Base-by-base conservation (phyloP, 2,797 vertebrate species). In the Myripristis jacobus region DNA sequence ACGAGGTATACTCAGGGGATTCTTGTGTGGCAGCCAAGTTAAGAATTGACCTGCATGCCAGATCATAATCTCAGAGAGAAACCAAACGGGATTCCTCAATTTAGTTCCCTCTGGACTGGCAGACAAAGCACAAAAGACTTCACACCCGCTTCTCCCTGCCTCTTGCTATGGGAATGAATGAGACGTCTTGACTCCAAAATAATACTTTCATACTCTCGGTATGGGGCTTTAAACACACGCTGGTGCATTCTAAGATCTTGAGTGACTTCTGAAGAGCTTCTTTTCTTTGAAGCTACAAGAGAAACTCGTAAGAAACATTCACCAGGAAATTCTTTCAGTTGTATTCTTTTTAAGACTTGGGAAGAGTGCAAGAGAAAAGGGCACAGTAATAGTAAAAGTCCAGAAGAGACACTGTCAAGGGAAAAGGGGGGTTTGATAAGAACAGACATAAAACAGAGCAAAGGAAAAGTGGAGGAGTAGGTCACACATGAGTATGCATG, bases 11-110 rank as follows among this genome's bases (percentile, higher is more conserved):
- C 82, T 80, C 77, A n/a, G 41, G 82, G 85, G 84, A 90, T 91
- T 92, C 77, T 87, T 91, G 89, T 83, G 77, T 64, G 51, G 58
- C 60, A 12, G 88, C 89, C 85, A 90, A 85, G 79, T 82, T 87
- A 87, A 84, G 81, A 91, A 90, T 71, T 77, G 79, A 87, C 80
- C 83, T 84, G 84, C 85, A 81, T 75, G 83, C 73, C 85, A 85
- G 90, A 92, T 91, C 84, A 87, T 88, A 89, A 93, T 92, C 89
- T 92, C 68, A 79, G 34, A 81, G 85, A 84, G 77, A 65, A 55
- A 73, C 12, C 86, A 54, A 83, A 85, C 54, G 83, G 80, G 85
- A 90, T 84, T 87, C 79, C 70, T 83, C 61, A 31, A 75, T 67
- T 78, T 56, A 10, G 60, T 75, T 84, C 77, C 85, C 77, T 79